phyloP scores from a whole-genome alignment of 2,888 invertebrate species.

The Tryphoninae sp. region DNA sequence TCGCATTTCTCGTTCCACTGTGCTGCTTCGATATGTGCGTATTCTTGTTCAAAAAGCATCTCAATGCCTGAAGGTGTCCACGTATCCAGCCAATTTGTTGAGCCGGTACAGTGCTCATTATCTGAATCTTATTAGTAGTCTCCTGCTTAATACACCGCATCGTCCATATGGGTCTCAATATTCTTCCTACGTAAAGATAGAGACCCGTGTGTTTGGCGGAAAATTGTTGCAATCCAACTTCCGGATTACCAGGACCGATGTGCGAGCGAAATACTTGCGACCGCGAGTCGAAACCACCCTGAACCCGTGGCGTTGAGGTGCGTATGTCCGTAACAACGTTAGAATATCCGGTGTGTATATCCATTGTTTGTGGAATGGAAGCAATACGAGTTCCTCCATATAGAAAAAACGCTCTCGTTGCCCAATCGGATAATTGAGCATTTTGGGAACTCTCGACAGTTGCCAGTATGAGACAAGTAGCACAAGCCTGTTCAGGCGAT shows the following conservation, averaged over 20 bases:
- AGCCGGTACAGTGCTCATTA: constrained; percentile 75
- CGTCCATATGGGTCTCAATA: constrained; percentile 95
- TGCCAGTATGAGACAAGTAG: constrained; percentile 92
- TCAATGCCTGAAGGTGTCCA: constrained; percentile 88
- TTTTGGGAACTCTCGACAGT: constrained; percentile 86
- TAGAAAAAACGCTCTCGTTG: constrained; percentile 94
- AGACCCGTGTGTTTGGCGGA: constrained; percentile 96
- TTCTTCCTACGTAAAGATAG: constrained; percentile 94
- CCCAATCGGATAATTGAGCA: constrained; percentile 90
- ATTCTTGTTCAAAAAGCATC: constrained; percentile 88
- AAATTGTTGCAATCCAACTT: constrained; percentile 79
- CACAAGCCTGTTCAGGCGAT: constrained; percentile 93
- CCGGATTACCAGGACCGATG: constrained; percentile 69
- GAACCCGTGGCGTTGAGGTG: constrained; percentile 77
- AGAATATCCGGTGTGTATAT: constrained; percentile 70
- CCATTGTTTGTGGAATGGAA: constrained; percentile 66
- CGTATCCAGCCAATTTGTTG: constrained; percentile 84
- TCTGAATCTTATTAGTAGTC: constrained; percentile 72
- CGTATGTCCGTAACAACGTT: constrained; percentile 72
- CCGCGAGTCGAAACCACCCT: constrained; percentile 67
- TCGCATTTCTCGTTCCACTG: constrained; percentile 69
- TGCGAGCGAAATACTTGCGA: constrained; percentile 66
- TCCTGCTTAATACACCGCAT: constrained; percentile 87
- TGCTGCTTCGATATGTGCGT: constrained; percentile 82
- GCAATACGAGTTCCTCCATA: constrained; percentile 89